phyloP scores from a whole-genome alignment of 1,140 invertebrate genomes.

The Zophobas atratus region DNA sequence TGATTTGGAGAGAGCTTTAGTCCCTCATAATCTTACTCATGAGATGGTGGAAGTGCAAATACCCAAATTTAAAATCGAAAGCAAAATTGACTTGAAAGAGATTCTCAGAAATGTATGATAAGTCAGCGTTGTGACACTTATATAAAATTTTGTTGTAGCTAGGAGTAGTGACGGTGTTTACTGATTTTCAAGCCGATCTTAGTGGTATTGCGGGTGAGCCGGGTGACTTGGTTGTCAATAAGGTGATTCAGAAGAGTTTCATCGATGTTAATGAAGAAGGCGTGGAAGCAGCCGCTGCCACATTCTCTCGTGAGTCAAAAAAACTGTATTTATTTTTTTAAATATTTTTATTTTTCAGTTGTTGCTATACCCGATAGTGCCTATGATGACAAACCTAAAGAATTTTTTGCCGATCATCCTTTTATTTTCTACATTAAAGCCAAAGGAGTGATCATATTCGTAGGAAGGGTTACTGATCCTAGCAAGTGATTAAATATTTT shows the following conservation, averaged over 20 bases:
- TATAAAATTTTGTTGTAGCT: conserved; percentile 70
- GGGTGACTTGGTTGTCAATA: conserved; percentile 49
- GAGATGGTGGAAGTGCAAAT: conserved; percentile 61
- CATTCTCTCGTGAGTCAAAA: conserved; percentile 67
- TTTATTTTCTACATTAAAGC: background rate
- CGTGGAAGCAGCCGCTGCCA: conserved; percentile 78
- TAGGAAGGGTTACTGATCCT: background rate
- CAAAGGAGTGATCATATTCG: background rate
- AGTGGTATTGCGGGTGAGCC: conserved; percentile 62
- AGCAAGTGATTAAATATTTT: background rate
- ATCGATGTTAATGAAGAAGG: conserved; percentile 80
- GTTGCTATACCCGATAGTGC: background rate
- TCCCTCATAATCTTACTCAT: conserved; percentile 49
- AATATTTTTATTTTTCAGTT: too few species aligned
- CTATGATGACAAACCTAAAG: background rate
- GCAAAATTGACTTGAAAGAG: background rate
- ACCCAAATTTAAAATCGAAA: conserved; percentile 69
- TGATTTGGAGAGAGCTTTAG: conserved; percentile 55
- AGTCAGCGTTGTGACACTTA: conserved; percentile 29
- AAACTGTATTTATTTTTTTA: background rate
- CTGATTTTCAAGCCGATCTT: conserved; percentile 69
- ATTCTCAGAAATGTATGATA: conserved; percentile 65
- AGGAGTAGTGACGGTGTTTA: conserved; percentile 15
- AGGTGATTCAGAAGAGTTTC: conserved; percentile 75
- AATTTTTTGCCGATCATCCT: background rate